phyloP scores from a whole-genome alignment of 2,797 vertebrate genomes.

The Anguilla megastoma region DNA sequence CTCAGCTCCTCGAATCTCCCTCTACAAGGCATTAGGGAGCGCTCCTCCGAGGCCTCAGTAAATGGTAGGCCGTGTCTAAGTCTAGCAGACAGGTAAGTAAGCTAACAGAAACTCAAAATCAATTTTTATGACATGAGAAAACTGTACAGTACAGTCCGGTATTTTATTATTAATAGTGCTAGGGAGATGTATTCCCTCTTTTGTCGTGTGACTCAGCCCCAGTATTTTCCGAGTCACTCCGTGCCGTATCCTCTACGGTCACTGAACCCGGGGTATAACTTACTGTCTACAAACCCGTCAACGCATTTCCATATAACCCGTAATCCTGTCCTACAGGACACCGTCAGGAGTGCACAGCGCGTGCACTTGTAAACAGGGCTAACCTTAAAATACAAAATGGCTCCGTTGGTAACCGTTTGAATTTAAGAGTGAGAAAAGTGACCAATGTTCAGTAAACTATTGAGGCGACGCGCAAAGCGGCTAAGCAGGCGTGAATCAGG shows the following conservation, averaged over 20 bases:
- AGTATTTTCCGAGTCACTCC: slow-evolving; percentile 35
- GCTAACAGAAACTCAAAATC: slow-evolving; percentile 57
- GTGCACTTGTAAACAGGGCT: slow-evolving; percentile 9
- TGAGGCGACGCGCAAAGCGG: background rate
- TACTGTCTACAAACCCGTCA: slow-evolving; percentile 43
- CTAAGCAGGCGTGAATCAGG: background rate
- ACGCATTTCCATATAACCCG: slow-evolving; percentile 42
- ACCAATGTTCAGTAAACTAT: background rate
- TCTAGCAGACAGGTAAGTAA: slow-evolving; percentile 54
- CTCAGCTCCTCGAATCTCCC: slow-evolving; percentile 40
- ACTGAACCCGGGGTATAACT: slow-evolving; percentile 44
- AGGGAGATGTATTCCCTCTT: slow-evolving; percentile 39
- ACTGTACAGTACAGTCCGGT: slow-evolving; percentile 52
- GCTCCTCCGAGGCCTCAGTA: slow-evolving; percentile 42
- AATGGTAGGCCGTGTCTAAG: slow-evolving; percentile 47
- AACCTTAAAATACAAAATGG: slow-evolving; percentile 33
- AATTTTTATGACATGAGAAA: slow-evolving; percentile 59
- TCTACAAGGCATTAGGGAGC: slow-evolving; percentile 42
- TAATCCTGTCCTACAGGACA: slow-evolving; percentile 20
- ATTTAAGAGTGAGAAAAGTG: slow-evolving; percentile 16
- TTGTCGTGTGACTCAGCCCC: slow-evolving; percentile 47
- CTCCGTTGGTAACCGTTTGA: slow-evolving; percentile 26
- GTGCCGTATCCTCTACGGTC: slow-evolving; percentile 43
- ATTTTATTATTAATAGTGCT: slow-evolving; percentile 60
- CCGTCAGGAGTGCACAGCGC: background rate